Conservation (phyloP, 2,113 vertebrate genomes). For the Pachyramphus minor region DNA sequence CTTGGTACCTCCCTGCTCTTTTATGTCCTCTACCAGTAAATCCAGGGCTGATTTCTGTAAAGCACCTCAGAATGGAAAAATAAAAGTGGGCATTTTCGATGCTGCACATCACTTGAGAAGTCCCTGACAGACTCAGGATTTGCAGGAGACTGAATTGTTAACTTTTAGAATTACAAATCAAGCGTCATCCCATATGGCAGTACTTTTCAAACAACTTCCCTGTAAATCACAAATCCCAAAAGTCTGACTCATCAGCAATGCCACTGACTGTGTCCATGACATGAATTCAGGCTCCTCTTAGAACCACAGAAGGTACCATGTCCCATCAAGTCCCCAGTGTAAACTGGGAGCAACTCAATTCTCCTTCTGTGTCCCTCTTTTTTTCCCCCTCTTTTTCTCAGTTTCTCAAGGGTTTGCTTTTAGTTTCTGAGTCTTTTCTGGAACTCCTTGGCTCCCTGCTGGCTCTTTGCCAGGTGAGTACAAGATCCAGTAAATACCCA, state of each 20-base stretch:
- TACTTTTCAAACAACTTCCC: background rate
- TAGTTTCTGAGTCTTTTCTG: background rate
- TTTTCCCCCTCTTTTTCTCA: background rate
- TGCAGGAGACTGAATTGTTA: slow-evolving; percentile 6
- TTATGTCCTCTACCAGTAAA: background rate
- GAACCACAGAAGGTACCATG: background rate
- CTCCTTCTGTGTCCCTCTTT: background rate
- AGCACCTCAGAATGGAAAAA: background rate
- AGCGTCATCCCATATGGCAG: background rate
- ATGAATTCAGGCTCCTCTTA: background rate
- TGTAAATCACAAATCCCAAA: background rate
- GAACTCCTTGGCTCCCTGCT: background rate
- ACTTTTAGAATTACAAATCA: slow-evolving; percentile 46
- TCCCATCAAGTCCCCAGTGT: too few relatives aligned
- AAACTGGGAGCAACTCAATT: background rate
- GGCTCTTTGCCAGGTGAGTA: background rate
- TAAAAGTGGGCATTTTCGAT: background rate
- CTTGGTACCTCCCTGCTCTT: background rate
- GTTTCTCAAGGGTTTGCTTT: background rate
- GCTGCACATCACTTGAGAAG: slow-evolving; percentile 15
- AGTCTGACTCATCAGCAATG: background rate
- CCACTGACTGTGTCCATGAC: background rate
- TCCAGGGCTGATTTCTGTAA: background rate
- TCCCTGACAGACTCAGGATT: slow-evolving; percentile 2
- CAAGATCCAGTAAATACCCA: background rate